phyloP scores from a whole-genome alignment of 2,888 invertebrate species.

The Arge pagana region DNA sequence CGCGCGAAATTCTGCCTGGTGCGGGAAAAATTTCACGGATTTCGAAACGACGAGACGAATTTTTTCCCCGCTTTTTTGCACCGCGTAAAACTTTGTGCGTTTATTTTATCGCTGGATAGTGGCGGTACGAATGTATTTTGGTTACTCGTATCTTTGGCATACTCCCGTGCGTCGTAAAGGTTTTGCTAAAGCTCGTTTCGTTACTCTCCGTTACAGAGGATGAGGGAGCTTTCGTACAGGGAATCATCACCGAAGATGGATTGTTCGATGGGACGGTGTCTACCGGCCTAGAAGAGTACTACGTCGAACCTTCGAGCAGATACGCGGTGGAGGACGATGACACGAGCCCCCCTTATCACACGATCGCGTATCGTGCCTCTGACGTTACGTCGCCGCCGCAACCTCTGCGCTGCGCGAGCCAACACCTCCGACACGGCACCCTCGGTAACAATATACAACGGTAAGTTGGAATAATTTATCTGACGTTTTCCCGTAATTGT shows the following conservation, averaged over 20 bases:
- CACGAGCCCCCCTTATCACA: conserved; percentile 68
- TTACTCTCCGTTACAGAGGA: conserved; percentile 69
- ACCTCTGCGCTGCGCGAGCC: conserved; percentile 64
- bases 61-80: background rate
- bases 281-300: conserved; percentile 78
- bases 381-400: conserved; percentile 67
- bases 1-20: too few species aligned
- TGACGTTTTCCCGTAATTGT: too few species aligned
- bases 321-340: conserved; percentile 63
- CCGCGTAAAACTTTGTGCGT: background rate
- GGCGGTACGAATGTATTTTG: too few species aligned
- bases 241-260: conserved; percentile 83
- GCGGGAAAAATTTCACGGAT: too few species aligned
- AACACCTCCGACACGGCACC: conserved; percentile 61
- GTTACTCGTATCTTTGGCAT: too few species aligned
- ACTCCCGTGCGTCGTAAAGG: too few species aligned
- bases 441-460: conserved; percentile 38
- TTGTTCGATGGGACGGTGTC: conserved; percentile 88
- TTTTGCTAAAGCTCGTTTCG: conserved; percentile 2
- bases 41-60: too few species aligned
- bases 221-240: conserved; percentile 79
- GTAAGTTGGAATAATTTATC: too few species aligned
- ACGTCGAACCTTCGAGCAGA: conserved; percentile 79
- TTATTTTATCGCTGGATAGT: too few species aligned
- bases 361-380: conserved; percentile 81